Evolutionary conservation across 2,113 vertebrate genomes (phyloP), one percentile per base, ranked within the genome.

Genomic region (Actenoides hombroni): DNA sequence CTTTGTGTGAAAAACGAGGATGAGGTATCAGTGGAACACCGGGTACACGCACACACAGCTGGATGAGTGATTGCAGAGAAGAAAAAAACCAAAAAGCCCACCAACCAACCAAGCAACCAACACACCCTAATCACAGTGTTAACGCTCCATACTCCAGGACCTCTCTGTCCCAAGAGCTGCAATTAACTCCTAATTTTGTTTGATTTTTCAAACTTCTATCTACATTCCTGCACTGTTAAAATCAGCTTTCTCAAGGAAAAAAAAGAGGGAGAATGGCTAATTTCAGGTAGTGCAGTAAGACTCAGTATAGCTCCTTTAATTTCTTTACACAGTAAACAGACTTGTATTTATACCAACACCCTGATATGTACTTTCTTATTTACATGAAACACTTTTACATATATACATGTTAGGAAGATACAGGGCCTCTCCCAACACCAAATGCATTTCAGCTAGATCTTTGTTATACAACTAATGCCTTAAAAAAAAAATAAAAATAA

Each of bases 381-480:
- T 98, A 98, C 97, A 98, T 28, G 68, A 91, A 95, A 97, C 95
- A 93, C 82, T 94, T 98, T 93, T 98, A 98, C 98, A 98, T 97
- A 98, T 98, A 90, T 98, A 98, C 97, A 98, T 13, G 87, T 97
- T 97, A 98, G 91, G 97, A 98, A 98, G 98, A 98, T 98, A 98
- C 97, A 97, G 94, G 87, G 84, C 84, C 80, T 94, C 68, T 96
- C 94, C 97, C 92, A 97, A 90, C 95, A 87, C 94, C 94, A 94
- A 92, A 90, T 80, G 92, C 74, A 74, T 91, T 83, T 94, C 83
- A 91, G 94, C 91, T 83, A 29, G 35, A 70, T 59, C 60, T 94
- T 86, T 91, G 84, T 93, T 96, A 97, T 35, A 97, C 89, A 97
- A 51, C 64, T 51, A 88, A 79, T 69, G 49, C 67, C 90, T 96